A percentile compares a stretch with the other conserved stretches of the same genome.
phyloP scores from a whole-genome alignment of 2,888 invertebrate genomes.

The Lepeophtheirus nordmannii region DNA sequence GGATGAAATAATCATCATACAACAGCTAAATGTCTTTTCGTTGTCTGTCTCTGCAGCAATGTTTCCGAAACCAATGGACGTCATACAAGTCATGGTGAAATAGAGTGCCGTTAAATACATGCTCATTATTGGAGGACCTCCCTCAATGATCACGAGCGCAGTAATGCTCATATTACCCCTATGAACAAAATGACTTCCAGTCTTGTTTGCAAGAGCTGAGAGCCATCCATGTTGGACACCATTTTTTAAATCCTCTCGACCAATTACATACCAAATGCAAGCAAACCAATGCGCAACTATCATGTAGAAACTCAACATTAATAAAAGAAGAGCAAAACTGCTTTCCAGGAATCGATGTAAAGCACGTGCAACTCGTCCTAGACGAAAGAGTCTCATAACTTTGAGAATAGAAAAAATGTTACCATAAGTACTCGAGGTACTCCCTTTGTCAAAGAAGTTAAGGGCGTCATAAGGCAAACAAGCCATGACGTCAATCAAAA shows the following conservation, averaged over 20 bases:
- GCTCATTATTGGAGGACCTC: slow-evolving; percentile 30
- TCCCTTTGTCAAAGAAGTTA: slow-evolving; percentile 31
- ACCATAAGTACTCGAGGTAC: slow-evolving; percentile 5
- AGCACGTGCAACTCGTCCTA: slow-evolving; percentile 33
- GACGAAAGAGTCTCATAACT: slow-evolving; percentile 7
- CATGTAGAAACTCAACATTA: slow-evolving; percentile 41
- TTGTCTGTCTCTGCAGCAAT: slow-evolving; percentile 39
- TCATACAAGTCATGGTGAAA: slow-evolving; percentile 44
- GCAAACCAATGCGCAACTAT: slow-evolving; percentile 45
- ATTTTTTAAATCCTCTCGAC: slow-evolving; percentile 30
- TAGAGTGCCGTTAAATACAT: slow-evolving; percentile 40
- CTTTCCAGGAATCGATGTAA: slow-evolving; percentile 44
- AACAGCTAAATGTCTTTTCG: slow-evolving; percentile 40
- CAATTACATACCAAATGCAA: slow-evolving; percentile 44
- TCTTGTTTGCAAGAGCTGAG: slow-evolving; percentile 36
- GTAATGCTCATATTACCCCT: slow-evolving; percentile 24
- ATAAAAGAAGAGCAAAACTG: slow-evolving; percentile 43
- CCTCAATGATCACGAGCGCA: slow-evolving; percentile 21
- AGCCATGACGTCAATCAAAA: slow-evolving; percentile 43
- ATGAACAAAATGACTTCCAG: slow-evolving; percentile 31
- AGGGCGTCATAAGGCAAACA: slow-evolving; percentile 45
- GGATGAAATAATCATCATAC: slow-evolving; percentile 41
- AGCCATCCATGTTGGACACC: slow-evolving; percentile 37
- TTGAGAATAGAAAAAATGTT: slow-evolving; percentile 15
- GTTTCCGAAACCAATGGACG: slow-evolving; percentile 44